Evolutionary conservation across 2,113 vertebrate genomes (phyloP).

Genomic region (Pithys albifrons): DNA sequence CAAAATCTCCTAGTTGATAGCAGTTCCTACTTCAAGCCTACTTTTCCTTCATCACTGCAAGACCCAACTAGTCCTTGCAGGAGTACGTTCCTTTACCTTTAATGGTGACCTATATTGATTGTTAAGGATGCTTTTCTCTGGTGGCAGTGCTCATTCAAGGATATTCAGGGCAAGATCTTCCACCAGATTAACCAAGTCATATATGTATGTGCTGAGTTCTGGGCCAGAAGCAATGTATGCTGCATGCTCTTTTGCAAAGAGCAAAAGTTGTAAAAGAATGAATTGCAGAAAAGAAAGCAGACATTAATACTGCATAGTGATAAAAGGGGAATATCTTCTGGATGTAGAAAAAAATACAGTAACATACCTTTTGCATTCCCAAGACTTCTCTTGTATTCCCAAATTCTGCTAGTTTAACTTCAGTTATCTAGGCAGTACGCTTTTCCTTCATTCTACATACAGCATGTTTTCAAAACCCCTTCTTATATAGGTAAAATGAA

Average conservation of each 20-base stretch:
- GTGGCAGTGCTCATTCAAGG: not conserved
- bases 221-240: not conserved
- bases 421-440: not conserved
- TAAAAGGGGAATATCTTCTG: not conserved
- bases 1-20: not conserved
- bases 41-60: not conserved
- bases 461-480: not conserved
- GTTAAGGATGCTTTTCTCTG: not conserved
- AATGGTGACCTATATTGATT: not conserved
- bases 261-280: not conserved
- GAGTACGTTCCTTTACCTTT: not conserved
- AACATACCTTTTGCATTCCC: not conserved
- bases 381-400: not conserved
- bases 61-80: not conserved
- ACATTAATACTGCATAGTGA: not conserved
- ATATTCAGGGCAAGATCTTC: not conserved
- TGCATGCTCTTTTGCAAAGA: not conserved
- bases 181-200: not conserved
- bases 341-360: not conserved
- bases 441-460: not conserved
- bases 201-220: not conserved
- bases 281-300: not conserved
- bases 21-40: fast-evolving
- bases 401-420: not conserved
- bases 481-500: not conserved